Evolutionary conservation across 2,888 invertebrate species (phyloP), one percentile per base, ranked within the genome.

Genomic region (Caenorhabditis sulstoni): DNA sequence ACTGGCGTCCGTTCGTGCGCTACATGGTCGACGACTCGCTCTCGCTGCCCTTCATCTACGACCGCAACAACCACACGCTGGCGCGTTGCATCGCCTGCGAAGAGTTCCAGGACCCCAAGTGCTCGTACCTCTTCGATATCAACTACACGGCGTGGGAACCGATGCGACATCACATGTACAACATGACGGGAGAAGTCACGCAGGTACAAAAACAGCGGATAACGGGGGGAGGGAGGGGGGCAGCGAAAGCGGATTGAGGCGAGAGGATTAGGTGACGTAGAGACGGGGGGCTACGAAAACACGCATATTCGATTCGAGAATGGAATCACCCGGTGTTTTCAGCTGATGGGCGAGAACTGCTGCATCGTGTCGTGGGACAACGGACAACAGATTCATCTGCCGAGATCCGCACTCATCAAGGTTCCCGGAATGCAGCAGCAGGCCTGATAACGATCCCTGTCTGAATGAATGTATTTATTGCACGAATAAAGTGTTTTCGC

Each of bases 71-170:
- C 57, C 87, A 87, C 76, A 83, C 85, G 5, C 61, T 87, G 20
- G 87, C 87, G 7, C 67, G 80, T 49, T 88, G 88, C 75, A 87
- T 88, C 23, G 88, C 87, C 0, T 88, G 88, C 53, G 84, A 86
- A 22, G 87, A 87, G 52, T 84, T 83, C 55, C 85, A 86, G 61
- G 88, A 88, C 61, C 88, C 88, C 11, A 88, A 88, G 62, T 84
- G 83, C 47, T 81, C 85, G 16, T 84, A 86, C 70, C 82, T 87
- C 4, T 86, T 86, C 57, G 86, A 87, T 52, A 85, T 87, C 70
- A 83, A 85, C 71, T 84, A 87, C 59, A 70, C 71, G 12, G 87
- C 85, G 47, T 88, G 88, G 88, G 82, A 82, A 35, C 86, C 88
- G 7, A 82, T 87, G 81, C 65, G 79, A 16, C 87, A 88, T 68